A percentile compares a stretch with the other conserved stretches of the same genome.
Evolutionary conservation across 1,140 invertebrate species (phyloP).

Genomic region (Cepaea nemoralis): DNA sequence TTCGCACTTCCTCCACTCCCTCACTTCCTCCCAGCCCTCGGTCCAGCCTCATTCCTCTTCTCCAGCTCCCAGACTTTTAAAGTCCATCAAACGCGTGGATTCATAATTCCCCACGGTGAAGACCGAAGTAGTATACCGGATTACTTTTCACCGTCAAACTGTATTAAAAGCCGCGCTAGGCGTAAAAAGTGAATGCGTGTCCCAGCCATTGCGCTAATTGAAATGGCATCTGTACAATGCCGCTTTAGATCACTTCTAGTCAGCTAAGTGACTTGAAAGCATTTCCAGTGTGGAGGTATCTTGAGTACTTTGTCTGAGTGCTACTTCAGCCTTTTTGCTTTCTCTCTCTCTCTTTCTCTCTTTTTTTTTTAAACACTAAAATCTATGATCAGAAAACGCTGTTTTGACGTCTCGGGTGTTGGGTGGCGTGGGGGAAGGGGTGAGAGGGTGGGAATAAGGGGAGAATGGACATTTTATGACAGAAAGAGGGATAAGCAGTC

Average conservation of each 20-base stretch:
- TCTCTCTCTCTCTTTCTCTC: background rate
- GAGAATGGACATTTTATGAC: background rate
- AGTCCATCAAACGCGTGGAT: background rate
- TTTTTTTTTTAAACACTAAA: background rate
- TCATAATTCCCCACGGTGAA: conserved; percentile 3
- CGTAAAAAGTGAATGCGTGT: background rate
- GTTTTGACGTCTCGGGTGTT: background rate
- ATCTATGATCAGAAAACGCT: background rate
- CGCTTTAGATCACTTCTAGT: background rate
- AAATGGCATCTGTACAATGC: background rate
- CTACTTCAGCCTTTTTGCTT: background rate
- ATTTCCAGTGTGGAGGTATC: background rate
- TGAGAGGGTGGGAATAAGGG: background rate
- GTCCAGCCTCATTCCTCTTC: too few species aligned
- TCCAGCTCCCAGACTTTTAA: too few species aligned
- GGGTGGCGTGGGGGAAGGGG: background rate
- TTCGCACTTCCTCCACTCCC: too few species aligned
- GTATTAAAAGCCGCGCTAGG: background rate
- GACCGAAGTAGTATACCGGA: background rate
- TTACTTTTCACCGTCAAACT: conserved; percentile 6
- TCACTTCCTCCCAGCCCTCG: too few species aligned
- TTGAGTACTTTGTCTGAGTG: background rate
- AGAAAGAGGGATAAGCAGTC: background rate
- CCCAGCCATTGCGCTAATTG: background rate
- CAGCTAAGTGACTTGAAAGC: background rate